These are phyloP conservation scores for Serrognathus titanus DNA, from an alignment of 2,888 invertebrate genomes.

Conservation along the genomic window DNA sequence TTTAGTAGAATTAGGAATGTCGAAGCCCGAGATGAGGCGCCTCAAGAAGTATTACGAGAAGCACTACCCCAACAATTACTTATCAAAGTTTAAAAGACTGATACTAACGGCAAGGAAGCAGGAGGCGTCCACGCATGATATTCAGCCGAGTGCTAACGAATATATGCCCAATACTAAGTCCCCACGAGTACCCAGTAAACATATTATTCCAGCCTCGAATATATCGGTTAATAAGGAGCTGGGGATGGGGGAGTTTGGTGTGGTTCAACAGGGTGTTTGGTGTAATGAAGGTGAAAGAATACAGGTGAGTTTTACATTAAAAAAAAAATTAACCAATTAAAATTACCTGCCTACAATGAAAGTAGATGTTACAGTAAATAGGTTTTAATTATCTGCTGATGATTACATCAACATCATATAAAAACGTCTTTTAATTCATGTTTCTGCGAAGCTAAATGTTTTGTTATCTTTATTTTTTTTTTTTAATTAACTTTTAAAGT, in stretches of 20 bases:
- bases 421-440: too few species aligned
- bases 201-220: conserved; percentile 78
- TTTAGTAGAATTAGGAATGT: conserved; percentile 85
- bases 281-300: conserved; percentile 90
- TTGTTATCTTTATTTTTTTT: too few species aligned
- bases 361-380: too few species aligned
- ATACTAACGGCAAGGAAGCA: conserved; percentile 63
- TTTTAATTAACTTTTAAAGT: too few species aligned
- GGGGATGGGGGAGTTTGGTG: conserved; percentile 96
- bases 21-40: conserved; percentile 91
- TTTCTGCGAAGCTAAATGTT: too few species aligned
- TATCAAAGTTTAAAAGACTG: conserved; percentile 86
- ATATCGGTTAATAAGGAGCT: conserved; percentile 92
- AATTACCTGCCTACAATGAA: too few species aligned
- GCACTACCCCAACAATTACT: conserved; percentile 89
- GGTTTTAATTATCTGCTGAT: too few species aligned
- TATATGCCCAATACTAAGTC: conserved; percentile 45
- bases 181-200: conserved; percentile 75
- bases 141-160: conserved; percentile 33
- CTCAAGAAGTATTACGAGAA: conserved; percentile 92
- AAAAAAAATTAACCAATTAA: background rate
- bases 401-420: too few species aligned
- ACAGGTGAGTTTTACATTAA: conserved; percentile 35
- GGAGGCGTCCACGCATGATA: conserved; percentile 39
- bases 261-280: conserved; percentile 97